Base-by-base conservation (phyloP, 2,797 vertebrate genomes). In the Platyrinchus mystaceus region DNA sequence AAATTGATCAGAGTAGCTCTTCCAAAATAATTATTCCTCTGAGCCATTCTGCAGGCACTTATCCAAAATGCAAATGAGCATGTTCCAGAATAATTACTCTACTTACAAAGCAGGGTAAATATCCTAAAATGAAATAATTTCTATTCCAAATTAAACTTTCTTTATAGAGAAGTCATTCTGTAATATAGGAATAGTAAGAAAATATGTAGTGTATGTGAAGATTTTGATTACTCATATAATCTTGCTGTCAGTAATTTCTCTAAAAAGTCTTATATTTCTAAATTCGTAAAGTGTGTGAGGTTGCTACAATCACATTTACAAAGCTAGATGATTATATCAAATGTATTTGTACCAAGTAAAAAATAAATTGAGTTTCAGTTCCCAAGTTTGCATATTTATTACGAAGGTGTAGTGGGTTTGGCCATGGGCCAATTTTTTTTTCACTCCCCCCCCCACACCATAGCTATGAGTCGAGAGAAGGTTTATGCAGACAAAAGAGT, bases 31-130 rank as follows among this genome's bases (percentile, higher is more conserved):
- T 94, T 92, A 92, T 85, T 92, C 81, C 8, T 66, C 84, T 64
- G 52, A 95, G 84, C 52, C 23, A 39, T 75, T 92, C 89, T 77
- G 83, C 58, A 89, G 93, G 78, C 90, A 77, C 22, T 87, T 60
- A 80, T 87, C 92, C 94, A 93, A 96, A 94, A 92, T 89, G 84
- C 71, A 95, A 94, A 93, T 68, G 60, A 95, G 60, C 53, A 46
- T 62, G 84, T 93, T 92, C 64, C 71, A 89, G 89, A 85, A 92
- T 93, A 94, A 95, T 94, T 73, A 56, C 41, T 60, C 47, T 70
- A 70, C 67, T 90, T 88, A 58, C 56, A 90, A 92, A 90, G 37
- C 80, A 83, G 64, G 27, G 75, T 85, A 94, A 92, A 87, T 83
- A 93, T 56, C 43, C 78, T 87, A 73, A 90, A 91, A 87, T 14